Evolutionary conservation across 2,113 vertebrate genomes (phyloP).

Genomic region (Pollachius pollachius): DNA sequence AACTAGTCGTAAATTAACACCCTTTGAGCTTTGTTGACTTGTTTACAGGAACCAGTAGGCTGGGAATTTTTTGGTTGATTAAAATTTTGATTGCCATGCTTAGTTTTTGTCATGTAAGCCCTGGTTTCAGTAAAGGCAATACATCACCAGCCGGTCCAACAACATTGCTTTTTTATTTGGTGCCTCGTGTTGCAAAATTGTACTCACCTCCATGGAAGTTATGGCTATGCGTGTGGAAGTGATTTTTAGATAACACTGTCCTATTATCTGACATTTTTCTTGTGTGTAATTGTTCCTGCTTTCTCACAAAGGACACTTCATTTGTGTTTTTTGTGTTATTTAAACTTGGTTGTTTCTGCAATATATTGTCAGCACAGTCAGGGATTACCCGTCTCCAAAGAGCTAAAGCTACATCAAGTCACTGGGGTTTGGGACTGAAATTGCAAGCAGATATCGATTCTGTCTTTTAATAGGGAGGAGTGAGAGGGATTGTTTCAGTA

Average conservation of each 20-base stretch:
- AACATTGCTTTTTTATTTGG: constrained; percentile 41
- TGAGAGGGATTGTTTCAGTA: background rate
- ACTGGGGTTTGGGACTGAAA: constrained; percentile 21
- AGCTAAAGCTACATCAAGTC: background rate
- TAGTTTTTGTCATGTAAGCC: background rate
- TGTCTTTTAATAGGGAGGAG: constrained; percentile 14
- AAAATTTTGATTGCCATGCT: constrained; percentile 7
- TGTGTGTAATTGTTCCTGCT: constrained; percentile 12
- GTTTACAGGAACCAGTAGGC: too few species aligned
- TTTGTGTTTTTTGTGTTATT: constrained; percentile 12
- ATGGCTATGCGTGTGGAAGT: too few species aligned
- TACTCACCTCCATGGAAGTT: background rate
- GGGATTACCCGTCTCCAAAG: constrained; percentile 35
- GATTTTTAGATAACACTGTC: too few species aligned
- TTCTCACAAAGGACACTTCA: constrained; percentile 24
- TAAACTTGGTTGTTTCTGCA: background rate
- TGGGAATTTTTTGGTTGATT: background rate
- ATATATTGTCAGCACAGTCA: constrained; percentile 14
- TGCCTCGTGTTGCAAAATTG: constrained; percentile 26
- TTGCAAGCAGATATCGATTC: constrained; percentile 22
- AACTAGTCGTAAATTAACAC: too few species aligned
- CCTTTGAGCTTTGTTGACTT: too few species aligned
- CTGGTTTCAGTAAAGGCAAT: constrained; percentile 4
- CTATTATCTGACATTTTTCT: background rate
- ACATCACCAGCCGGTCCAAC: constrained; percentile 41